Evolutionary conservation across 2,888 invertebrate species (phyloP), one percentile per base, ranked within the genome.

Genomic region (Capitulum mitella): DNA sequence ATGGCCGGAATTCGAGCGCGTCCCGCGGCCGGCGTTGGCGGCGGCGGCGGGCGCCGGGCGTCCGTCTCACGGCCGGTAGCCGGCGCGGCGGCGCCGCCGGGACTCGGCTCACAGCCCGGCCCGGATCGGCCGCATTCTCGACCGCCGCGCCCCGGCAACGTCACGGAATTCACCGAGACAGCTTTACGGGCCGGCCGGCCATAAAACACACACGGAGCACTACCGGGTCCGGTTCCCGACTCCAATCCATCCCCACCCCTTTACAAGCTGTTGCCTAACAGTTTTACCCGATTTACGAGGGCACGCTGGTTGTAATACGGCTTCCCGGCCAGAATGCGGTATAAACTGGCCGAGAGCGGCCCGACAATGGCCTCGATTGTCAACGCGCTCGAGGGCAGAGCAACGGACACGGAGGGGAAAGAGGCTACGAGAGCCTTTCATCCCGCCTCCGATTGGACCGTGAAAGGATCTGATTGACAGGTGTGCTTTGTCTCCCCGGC

Each of bases 1-100:
- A 70, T 70, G 40, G 70, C 40, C 22, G 70, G 70, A 70, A 70
- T 70, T 40, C 40, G 70, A 16, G 64, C 19, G 64, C 34, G 64
- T 5, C 22, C 22, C 51, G 6, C 22, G 51, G 5, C 43, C 26
- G 22, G 51, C 1, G 22, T 12, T 14, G 48, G 48, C 14, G 16
- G 48, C 48, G 16, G 48, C 16, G 48, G 2, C 12, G 48, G 48
- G 14, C 10, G 46, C 48, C 48, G 12, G 48, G 14, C 16, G 48
- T 10, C 48, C 16, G 14, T 46, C 10, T 10, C 10, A 22, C 51
- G 19, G 51, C n/a, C n/a, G n/a, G n/a, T n/a, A 14, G n/a, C 58
- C 58, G 5, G 26, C 58, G 22, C 5, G 58, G 29, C 58, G 29
- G 58, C n/a, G 58, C 29, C 29, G 58, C 6, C 58, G 10, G 29